Percentiles rank a stretch among this genome's conserved stretches.
These are phyloP conservation scores for Enteromius viviparus DNA, from an alignment of 2,797 vertebrate genomes.

Conservation along the genomic window DNA sequence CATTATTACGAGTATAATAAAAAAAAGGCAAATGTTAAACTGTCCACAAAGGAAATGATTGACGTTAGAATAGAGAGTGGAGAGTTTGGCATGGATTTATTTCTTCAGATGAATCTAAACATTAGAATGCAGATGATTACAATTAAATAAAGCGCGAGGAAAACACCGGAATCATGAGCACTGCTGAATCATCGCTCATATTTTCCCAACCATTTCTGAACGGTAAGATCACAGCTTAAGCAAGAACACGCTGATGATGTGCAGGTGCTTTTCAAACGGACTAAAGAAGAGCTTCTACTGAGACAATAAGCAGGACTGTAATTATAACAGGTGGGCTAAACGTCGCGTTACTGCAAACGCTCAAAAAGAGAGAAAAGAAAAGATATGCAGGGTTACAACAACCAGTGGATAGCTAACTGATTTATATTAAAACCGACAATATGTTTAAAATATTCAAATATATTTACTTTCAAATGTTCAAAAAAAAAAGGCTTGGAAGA, in stretches of 20 bases:
- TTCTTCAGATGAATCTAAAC: background rate
- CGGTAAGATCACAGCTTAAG: background rate
- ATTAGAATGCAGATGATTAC: background rate
- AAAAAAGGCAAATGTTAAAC: background rate
- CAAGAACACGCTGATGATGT: background rate
- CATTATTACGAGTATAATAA: background rate
- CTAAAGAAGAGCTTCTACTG: too few species aligned
- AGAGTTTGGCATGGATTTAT: background rate
- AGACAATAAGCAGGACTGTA: background rate
- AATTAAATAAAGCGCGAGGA: background rate
- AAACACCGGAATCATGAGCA: background rate
- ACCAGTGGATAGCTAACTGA: background rate
- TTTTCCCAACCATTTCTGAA: background rate
- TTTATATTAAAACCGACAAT: background rate
- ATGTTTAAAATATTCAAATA: background rate
- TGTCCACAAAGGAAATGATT: background rate
- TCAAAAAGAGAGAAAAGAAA: background rate
- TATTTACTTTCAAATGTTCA: background rate
- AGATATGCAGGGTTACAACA: background rate
- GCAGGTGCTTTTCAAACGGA: background rate
- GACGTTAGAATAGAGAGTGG: background rate
- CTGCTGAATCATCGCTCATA: background rate
- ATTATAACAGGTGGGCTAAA: background rate
- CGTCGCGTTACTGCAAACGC: background rate
- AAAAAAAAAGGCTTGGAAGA: too few species aligned